Evolutionary conservation across 92 coral and sea anemone species (phyloP).

Genomic region (Diadumene lineata): DNA sequence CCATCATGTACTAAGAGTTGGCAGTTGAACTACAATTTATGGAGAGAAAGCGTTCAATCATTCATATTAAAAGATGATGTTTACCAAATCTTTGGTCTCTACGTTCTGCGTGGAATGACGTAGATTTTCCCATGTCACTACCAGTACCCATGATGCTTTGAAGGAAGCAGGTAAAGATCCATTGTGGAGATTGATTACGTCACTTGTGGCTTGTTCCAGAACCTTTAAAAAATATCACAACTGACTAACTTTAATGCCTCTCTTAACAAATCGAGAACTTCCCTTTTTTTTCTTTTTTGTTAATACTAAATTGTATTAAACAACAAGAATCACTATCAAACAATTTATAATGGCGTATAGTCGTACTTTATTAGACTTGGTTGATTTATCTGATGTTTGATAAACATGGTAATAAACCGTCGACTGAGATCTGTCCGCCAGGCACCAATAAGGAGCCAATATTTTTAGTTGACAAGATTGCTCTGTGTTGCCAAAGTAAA

Average conservation of each 20-base stretch:
- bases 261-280: too few relatives aligned
- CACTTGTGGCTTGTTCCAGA: constrained; percentile 19
- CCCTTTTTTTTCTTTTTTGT: too few relatives aligned
- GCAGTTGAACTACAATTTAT: background rate
- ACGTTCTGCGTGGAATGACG: constrained; percentile 17
- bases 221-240: background rate
- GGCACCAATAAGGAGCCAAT: constrained; percentile 56
- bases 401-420: constrained; percentile 28
- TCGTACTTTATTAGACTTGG: background rate
- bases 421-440: constrained; percentile 16
- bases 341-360: too few relatives aligned
- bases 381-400: background rate
- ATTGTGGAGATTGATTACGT: background rate
- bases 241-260: too few relatives aligned
- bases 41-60: too few relatives aligned
- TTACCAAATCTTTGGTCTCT: constrained; percentile 23
- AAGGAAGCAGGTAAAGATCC: constrained; percentile 23
- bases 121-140: constrained; percentile 52
- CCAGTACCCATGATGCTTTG: constrained; percentile 52
- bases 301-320: too few relatives aligned
- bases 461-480: constrained; percentile 21
- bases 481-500: constrained; percentile 30
- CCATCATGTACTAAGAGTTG: background rate
- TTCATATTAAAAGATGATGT: background rate
- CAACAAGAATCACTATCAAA: too few relatives aligned